A percentile compares a stretch with the other conserved stretches of the same genome.
These are phyloP conservation scores for Pomacea canaliculata DNA, from an alignment of 2,888 invertebrate species.

Conservation along the genomic window DNA sequence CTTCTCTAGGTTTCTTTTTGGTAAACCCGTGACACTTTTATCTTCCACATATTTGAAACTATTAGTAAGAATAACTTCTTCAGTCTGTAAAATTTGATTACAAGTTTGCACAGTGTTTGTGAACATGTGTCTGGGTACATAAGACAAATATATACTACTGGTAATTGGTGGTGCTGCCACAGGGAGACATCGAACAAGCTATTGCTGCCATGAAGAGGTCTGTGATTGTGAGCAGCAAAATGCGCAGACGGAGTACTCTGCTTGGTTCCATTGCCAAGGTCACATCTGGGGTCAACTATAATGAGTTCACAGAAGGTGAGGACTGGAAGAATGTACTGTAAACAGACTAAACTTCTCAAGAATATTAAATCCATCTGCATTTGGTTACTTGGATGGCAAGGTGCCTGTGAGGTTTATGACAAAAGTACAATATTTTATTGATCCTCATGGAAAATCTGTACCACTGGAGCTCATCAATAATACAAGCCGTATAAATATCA, in stretches of 20 bases:
- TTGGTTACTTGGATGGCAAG: too few species aligned
- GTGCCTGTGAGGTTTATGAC: not conserved
- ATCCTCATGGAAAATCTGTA: not conserved
- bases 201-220: conserved; percentile 82
- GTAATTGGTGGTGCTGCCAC: conserved; percentile 34
- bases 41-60: too few species aligned
- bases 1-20: too few species aligned
- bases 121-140: too few species aligned
- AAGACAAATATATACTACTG: too few species aligned
- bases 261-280: conserved; percentile 87
- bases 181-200: conserved; percentile 80
- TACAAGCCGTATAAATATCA: too few species aligned
- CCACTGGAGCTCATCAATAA: not conserved
- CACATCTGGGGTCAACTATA: conserved; percentile 82
- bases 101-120: too few species aligned
- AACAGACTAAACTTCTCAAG: too few species aligned
- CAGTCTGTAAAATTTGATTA: too few species aligned
- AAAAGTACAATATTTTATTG: not conserved
- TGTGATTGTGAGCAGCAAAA: conserved; percentile 82
- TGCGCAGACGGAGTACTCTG: conserved; percentile 74
- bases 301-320: conserved; percentile 78
- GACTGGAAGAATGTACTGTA: too few species aligned
- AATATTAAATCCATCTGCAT: not conserved
- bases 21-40: too few species aligned
- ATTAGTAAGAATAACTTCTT: too few species aligned